A percentile compares a stretch with the other conserved stretches of the same genome.
Conservation (phyloP, 1,140 invertebrate genomes). For the Caerostris extrusa region DNA sequence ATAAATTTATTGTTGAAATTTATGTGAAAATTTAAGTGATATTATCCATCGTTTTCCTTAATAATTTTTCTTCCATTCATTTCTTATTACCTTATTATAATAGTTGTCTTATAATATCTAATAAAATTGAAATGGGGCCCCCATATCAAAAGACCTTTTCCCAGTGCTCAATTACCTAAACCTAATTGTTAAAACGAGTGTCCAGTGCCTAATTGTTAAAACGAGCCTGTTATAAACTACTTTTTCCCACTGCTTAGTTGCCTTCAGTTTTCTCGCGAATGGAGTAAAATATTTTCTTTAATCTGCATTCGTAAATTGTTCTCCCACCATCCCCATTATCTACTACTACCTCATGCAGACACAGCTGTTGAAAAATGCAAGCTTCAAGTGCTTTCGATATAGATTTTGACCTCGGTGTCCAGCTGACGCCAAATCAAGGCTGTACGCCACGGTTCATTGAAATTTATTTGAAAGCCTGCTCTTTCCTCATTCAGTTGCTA, state of each 20-base stretch:
- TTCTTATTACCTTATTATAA: no score
- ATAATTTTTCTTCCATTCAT: no score
- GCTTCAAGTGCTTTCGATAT: conserved; percentile 40
- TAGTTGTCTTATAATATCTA: no score
- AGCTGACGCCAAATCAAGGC: conserved; percentile 70
- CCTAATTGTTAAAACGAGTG: no score
- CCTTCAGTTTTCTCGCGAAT: not conserved
- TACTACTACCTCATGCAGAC: conserved; percentile 16
- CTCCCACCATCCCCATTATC: not conserved
- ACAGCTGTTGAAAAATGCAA: not conserved
- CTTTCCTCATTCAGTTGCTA: conserved; percentile 44
- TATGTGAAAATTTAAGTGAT: no score
- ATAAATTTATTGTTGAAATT: no score
- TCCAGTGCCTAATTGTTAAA: no score
- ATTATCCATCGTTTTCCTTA: no score
- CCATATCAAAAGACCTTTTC: no score
- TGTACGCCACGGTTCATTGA: conserved; percentile 60
- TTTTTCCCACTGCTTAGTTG: not conserved
- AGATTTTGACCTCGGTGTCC: conserved; percentile 61
- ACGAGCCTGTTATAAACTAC: no score
- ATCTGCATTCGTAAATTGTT: not conserved
- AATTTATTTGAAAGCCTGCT: conserved; percentile 54
- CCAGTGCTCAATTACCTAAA: no score
- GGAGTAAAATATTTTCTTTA: not conserved
- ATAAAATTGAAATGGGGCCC: no score